phyloP scores from a whole-genome alignment of 2,113 vertebrate species.

The Dryoscopus gambensis region DNA sequence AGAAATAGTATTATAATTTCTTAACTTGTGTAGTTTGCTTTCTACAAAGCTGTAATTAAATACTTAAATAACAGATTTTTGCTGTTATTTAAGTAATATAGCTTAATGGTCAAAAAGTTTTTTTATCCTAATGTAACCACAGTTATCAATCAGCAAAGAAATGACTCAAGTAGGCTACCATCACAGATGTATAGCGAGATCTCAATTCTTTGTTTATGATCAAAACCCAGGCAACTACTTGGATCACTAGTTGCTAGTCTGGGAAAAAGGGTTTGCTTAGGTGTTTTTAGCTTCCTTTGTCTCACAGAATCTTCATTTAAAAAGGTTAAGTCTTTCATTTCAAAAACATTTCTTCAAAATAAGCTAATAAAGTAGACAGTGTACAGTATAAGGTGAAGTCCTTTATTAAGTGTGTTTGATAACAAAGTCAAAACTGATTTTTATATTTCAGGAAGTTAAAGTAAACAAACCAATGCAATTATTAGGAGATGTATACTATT shows the following conservation, averaged over 20 bases:
- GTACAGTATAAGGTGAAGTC: not conserved
- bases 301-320: not conserved
- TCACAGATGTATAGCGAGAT: not conserved
- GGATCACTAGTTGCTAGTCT: not conserved
- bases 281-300: not conserved
- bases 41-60: not conserved
- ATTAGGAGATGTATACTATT: not conserved
- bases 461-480: not conserved
- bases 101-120: not conserved
- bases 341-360: not conserved
- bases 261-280: not conserved
- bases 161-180: not conserved
- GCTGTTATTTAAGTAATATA: not conserved
- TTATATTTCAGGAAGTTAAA: not conserved
- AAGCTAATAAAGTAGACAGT: not conserved
- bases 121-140: not conserved
- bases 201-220: not conserved
- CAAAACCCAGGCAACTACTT: not conserved
- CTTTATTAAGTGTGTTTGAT: not conserved
- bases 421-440: not conserved
- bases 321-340: not conserved
- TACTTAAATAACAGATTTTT: not conserved
- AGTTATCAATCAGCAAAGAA: not conserved
- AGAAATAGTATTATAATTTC: not conserved
- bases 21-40: not conserved